Percentiles rank a stretch among this genome's conserved stretches.
Evolutionary conservation across 1,140 invertebrate genomes (phyloP).

Genomic region (Oedothorax gibbosus): DNA sequence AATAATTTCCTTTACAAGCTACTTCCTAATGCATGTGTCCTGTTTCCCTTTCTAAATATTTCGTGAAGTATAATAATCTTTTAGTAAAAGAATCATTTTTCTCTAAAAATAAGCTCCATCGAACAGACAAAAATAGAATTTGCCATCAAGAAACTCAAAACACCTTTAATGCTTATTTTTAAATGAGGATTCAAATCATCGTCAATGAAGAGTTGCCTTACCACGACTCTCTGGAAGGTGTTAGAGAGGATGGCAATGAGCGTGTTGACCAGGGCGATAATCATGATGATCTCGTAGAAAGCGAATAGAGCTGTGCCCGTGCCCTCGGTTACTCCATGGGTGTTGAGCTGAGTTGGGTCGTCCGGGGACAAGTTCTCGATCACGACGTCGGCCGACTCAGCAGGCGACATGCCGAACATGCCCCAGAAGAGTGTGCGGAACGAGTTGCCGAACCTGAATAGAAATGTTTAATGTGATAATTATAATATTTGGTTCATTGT

Average conservation of each 20-base stretch:
- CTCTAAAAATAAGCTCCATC: too few species aligned
- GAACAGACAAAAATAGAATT: too few species aligned
- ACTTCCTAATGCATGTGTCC: too few species aligned
- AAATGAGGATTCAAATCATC: too few species aligned
- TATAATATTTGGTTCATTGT: too few species aligned
- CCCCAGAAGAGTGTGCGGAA: slow-evolving; percentile 82
- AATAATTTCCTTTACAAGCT: too few species aligned
- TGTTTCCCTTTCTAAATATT: too few species aligned
- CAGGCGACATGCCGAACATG: slow-evolving; percentile 73
- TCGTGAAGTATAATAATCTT: too few species aligned
- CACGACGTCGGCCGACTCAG: slow-evolving; percentile 40
- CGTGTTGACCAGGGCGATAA: slow-evolving; percentile 81
- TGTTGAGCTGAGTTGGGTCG: slow-evolving; percentile 43
- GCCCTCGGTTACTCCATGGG: slow-evolving; percentile 73
- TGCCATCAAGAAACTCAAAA: too few species aligned
- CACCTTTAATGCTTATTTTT: too few species aligned
- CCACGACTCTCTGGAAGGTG: slow-evolving; percentile 75
- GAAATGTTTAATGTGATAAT: too few species aligned
- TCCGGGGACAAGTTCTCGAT: slow-evolving; percentile 7
- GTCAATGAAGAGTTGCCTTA: neutral
- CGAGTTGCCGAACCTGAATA: slow-evolving; percentile 63
- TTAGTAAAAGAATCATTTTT: too few species aligned
- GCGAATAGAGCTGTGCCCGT: slow-evolving; percentile 76
- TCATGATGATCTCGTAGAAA: slow-evolving; percentile 76
- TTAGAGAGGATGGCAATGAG: slow-evolving; percentile 82